phyloP scores from a whole-genome alignment of 2,797 vertebrate species.

The Dendrocincla tyrannina region DNA sequence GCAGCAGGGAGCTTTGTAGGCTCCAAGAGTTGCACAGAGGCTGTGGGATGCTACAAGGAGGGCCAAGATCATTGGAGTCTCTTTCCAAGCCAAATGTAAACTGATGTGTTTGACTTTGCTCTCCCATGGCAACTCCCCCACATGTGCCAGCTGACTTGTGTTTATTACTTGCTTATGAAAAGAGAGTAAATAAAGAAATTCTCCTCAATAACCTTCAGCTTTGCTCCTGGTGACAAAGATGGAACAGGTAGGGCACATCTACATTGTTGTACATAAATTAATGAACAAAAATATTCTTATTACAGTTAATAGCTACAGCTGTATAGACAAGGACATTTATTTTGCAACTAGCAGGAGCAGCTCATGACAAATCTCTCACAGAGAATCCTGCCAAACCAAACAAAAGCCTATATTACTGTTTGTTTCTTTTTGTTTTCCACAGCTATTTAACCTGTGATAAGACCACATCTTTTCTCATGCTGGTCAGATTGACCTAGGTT shows the following conservation, averaged over 20 bases:
- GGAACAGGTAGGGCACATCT: neutral
- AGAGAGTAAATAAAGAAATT: neutral
- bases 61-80: neutral
- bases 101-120: neutral
- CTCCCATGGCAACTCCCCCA: neutral
- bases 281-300: neutral
- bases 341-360: neutral
- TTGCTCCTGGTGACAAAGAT: neutral
- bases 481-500: neutral
- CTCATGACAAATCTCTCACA: neutral
- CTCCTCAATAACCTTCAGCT: neutral
- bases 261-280: neutral
- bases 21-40: neutral
- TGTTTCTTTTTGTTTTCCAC: neutral
- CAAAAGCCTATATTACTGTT: neutral
- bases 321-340: neutral
- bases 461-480: neutral
- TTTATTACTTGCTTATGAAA: neutral
- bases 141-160: neutral
- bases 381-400: neutral
- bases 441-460: neutral
- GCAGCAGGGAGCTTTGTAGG: neutral
- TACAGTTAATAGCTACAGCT: neutral
- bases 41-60: neutral
- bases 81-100: neutral